A percentile compares a stretch with the other conserved stretches of the same genome.
These are phyloP conservation scores for Synanthedon myopaeformis DNA, from an alignment of 2,888 invertebrate genomes.

Conservation along the genomic window DNA sequence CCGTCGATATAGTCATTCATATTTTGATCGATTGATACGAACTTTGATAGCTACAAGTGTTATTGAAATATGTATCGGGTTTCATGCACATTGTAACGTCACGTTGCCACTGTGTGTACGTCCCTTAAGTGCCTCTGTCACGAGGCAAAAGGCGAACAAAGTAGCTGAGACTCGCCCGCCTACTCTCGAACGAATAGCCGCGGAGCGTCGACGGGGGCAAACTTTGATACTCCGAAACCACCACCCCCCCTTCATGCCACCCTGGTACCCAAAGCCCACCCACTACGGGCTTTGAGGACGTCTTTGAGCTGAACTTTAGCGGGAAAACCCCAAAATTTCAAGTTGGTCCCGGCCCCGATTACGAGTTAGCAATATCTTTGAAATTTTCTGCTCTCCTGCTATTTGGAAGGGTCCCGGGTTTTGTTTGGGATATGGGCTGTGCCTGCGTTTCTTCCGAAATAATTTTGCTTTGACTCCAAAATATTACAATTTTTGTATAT, in stretches of 20 bases:
- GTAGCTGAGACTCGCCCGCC: slow-evolving; percentile 48
- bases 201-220: slow-evolving; percentile 55
- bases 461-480: too few relatives aligned
- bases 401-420: slow-evolving; percentile 11
- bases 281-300: slow-evolving; percentile 63
- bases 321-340: slow-evolving; percentile 67
- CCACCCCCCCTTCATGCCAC: slow-evolving; percentile 36
- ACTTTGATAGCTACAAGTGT: neutral
- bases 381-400: slow-evolving; percentile 58
- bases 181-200: slow-evolving; percentile 41
- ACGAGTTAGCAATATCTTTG: slow-evolving; percentile 62
- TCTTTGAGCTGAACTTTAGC: slow-evolving; percentile 64
- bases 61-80: neutral
- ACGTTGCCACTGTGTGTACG: slow-evolving; percentile 44
- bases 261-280: slow-evolving; percentile 53
- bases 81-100: slow-evolving; percentile 18
- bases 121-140: slow-evolving; percentile 68
- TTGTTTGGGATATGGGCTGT: slow-evolving; percentile 3
- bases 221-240: slow-evolving; percentile 59
- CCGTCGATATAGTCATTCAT: too few relatives aligned
- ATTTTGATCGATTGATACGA: too few relatives aligned
- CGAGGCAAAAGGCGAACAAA: slow-evolving; percentile 66
- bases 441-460: neutral
- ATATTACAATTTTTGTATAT: too few relatives aligned
- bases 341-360: slow-evolving; percentile 57